Percentiles rank a stretch among this genome's conserved stretches.
These are phyloP conservation scores for Ferdinandea cuprea DNA, from an alignment of 2,888 invertebrate species.

Conservation along the genomic window DNA sequence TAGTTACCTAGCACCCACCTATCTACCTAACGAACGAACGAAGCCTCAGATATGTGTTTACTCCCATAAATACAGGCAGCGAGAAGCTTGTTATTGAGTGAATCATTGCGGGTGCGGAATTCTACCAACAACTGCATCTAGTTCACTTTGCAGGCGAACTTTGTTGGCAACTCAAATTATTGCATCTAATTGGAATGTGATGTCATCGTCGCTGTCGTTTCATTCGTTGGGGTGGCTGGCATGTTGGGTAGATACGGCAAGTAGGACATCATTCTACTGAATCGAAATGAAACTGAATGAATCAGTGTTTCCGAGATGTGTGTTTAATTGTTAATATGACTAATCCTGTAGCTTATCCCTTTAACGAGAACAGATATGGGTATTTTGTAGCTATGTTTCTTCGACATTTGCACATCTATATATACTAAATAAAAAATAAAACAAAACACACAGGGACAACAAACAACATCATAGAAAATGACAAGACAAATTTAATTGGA, in stretches of 20 bases:
- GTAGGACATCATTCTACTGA: background rate
- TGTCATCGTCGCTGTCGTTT: slow-evolving; percentile 46
- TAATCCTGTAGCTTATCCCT: slow-evolving; percentile 31
- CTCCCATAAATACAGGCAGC: slow-evolving; percentile 17
- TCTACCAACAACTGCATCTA: background rate
- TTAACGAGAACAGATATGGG: background rate
- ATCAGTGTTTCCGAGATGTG: slow-evolving; percentile 2
- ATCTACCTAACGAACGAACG: too few relatives aligned
- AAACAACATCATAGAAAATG: slow-evolving; percentile 8
- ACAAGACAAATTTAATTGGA: slow-evolving; percentile 58
- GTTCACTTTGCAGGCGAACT: slow-evolving; percentile 45
- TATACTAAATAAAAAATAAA: background rate
- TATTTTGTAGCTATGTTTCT: background rate
- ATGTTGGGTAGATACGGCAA: background rate
- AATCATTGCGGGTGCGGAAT: slow-evolving; percentile 35
- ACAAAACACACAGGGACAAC: too few relatives aligned
- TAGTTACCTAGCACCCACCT: too few relatives aligned
- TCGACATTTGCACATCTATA: background rate
- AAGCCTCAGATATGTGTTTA: slow-evolving; percentile 44
- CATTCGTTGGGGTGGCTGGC: too few relatives aligned
- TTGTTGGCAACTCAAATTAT: slow-evolving; percentile 72
- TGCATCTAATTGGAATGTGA: slow-evolving; percentile 69
- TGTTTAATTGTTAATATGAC: slow-evolving; percentile 53
- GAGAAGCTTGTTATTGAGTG: slow-evolving; percentile 58
- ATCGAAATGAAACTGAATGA: background rate